phyloP scores from a whole-genome alignment of 2,888 invertebrate genomes.

The Lamellibrachia satsuma region DNA sequence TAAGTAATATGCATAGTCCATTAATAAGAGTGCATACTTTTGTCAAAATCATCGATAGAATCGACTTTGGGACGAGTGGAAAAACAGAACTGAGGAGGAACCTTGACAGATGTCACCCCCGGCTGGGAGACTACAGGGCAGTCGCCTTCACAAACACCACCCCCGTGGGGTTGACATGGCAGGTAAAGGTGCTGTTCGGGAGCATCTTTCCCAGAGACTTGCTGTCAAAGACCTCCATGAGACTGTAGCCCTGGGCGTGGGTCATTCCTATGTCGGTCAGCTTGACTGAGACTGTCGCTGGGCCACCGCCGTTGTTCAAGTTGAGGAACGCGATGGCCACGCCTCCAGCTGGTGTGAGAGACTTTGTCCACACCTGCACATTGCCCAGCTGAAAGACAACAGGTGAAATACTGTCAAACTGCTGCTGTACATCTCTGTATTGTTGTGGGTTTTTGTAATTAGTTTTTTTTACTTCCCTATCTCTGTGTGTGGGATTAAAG shows the following conservation, averaged over 20 bases:
- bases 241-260: conserved; percentile 24
- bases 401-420: not conserved
- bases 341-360: conserved; percentile 42
- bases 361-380: conserved; percentile 38
- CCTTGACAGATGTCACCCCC: not conserved
- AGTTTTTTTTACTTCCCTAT: no score
- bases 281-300: conserved; percentile 34
- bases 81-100: not conserved
- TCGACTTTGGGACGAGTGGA: no score
- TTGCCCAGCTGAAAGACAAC: conserved; percentile 8
- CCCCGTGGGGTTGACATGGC: conserved; percentile 46
- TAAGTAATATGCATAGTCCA: no score
- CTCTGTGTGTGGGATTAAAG: no score
- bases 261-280: conserved; percentile 37
- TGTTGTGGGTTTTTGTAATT: no score
- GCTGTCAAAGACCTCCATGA: conserved; percentile 41
- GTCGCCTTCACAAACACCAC: conserved; percentile 32
- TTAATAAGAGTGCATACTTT: no score
- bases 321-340: conserved; percentile 42
- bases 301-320: conserved; percentile 30
- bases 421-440: not conserved
- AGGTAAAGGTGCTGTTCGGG: conserved; percentile 43
- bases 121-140: not conserved
- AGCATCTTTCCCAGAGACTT: conserved; percentile 46
- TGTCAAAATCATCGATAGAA: no score